These are phyloP conservation scores for Hyla sarda DNA, from an alignment of 2,113 vertebrate genomes.

Conservation along the genomic window DNA sequence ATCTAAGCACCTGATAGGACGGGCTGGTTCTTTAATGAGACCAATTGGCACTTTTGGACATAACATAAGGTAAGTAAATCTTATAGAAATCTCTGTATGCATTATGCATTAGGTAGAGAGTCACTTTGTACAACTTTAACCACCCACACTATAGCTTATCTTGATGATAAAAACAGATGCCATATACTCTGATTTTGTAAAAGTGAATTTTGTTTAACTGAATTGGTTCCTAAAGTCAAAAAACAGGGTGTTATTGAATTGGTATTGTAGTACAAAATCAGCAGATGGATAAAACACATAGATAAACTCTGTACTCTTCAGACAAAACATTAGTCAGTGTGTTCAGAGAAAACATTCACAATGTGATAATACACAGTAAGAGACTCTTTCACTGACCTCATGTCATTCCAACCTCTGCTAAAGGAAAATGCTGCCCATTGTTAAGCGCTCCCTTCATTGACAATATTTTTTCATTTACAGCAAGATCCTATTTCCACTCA, in stretches of 20 bases:
- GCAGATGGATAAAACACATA: not conserved
- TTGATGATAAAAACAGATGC: too few species aligned
- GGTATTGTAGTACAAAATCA: not conserved
- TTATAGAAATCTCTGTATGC: too few species aligned
- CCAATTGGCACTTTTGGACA: too few species aligned
- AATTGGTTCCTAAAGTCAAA: not conserved
- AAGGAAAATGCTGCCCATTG: conserved; percentile 40
- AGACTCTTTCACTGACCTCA: conserved; percentile 26
- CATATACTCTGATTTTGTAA: too few species aligned
- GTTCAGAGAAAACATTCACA: not conserved
- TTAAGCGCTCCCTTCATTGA: conserved; percentile 34
- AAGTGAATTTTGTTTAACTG: not conserved
- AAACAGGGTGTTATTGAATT: not conserved
- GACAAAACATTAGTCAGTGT: not conserved
- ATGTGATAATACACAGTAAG: conserved; percentile 39
- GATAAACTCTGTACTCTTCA: not conserved
- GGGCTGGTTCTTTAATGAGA: too few species aligned
- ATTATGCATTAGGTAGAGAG: too few species aligned
- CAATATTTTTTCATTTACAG: conserved; percentile 17
- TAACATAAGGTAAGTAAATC: too few species aligned
- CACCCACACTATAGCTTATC: too few species aligned
- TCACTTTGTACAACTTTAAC: too few species aligned
- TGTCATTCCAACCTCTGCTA: conserved; percentile 11
- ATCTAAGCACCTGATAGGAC: too few species aligned
- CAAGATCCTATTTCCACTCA: conserved; percentile 38